Evolutionary conservation across 2,797 vertebrate species (phyloP).

Genomic region (Pelochelys cantorii): DNA sequence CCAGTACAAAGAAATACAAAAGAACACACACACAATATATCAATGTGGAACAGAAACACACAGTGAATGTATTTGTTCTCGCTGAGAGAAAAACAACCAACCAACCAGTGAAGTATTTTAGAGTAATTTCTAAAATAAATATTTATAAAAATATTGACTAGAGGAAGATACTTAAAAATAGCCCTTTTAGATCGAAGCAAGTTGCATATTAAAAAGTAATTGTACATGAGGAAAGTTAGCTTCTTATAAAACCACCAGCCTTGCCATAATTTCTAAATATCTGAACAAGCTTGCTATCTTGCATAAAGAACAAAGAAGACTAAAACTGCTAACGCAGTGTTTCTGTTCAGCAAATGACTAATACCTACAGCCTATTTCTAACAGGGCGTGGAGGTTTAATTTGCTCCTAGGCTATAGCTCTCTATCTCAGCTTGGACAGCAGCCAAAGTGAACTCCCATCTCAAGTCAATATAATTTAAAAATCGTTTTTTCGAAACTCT

Average conservation of each 20-base stretch:
- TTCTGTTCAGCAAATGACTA: conserved; percentile 73
- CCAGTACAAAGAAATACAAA: neutral
- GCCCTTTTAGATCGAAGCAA: conserved; percentile 16
- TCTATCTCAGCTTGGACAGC: conserved; percentile 61
- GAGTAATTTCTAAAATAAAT: neutral
- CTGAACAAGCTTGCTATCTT: conserved; percentile 70
- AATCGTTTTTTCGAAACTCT: conserved; percentile 66
- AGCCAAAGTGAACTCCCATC: conserved; percentile 77
- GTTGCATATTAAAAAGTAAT: conserved; percentile 1
- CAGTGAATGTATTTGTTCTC: neutral
- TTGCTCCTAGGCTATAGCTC: conserved; percentile 69
- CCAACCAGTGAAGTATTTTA: neutral
- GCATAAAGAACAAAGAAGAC: conserved; percentile 66
- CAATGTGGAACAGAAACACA: neutral
- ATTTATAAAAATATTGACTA: neutral
- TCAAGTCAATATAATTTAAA: conserved; percentile 72
- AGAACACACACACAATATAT: neutral
- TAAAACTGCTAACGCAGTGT: conserved; percentile 78
- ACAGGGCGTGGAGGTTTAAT: conserved; percentile 80
- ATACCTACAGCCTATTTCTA: conserved; percentile 75
- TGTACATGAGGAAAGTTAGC: conserved; percentile 44
- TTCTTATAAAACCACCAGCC: conserved; percentile 67
- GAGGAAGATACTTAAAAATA: neutral
- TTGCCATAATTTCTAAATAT: conserved; percentile 66
- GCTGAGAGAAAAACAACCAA: neutral